Evolutionary conservation across 2,888 invertebrate species (phyloP).

Genomic region (Pyrochroa serraticornis): DNA sequence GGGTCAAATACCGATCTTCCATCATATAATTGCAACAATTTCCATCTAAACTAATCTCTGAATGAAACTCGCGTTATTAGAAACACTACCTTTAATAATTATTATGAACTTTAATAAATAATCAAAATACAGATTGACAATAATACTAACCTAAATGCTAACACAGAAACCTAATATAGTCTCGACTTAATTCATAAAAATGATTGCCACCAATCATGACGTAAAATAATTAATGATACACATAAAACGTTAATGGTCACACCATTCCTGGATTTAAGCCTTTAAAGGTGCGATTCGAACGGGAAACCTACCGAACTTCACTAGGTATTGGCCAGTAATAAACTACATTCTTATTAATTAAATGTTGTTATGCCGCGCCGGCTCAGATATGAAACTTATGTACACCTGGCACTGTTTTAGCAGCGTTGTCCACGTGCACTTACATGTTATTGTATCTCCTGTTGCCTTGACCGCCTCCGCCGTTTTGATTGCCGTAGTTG

Average conservation of each 20-base stretch:
- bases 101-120: conserved; percentile 28
- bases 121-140: conserved; percentile 20
- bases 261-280: background rate
- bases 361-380: conserved; percentile 7
- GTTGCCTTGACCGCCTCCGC: conserved; percentile 57
- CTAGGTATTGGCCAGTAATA: conserved; percentile 2
- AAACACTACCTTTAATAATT: conserved; percentile 23
- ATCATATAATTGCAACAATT: too few species aligned
- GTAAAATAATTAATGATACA: conserved; percentile 35
- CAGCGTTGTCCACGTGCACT: conserved; percentile 44
- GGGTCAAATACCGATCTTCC: too few species aligned
- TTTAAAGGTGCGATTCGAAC: background rate
- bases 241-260: conserved; percentile 27
- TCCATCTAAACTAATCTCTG: conserved; percentile 17
- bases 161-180: conserved; percentile 15
- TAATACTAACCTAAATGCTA: conserved; percentile 26
- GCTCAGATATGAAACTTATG: conserved; percentile 29
- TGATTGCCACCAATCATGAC: conserved; percentile 15
- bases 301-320: too few species aligned
- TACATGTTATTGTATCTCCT: conserved; percentile 52
- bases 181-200: conserved; percentile 6
- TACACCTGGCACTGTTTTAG: conserved; percentile 40
- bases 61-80: conserved; percentile 10
- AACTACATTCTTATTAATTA: conserved; percentile 15
- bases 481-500: conserved; percentile 24